Evolutionary conservation across 2,113 vertebrate genomes (phyloP).

Genomic region (Hemicordylus capensis): DNA sequence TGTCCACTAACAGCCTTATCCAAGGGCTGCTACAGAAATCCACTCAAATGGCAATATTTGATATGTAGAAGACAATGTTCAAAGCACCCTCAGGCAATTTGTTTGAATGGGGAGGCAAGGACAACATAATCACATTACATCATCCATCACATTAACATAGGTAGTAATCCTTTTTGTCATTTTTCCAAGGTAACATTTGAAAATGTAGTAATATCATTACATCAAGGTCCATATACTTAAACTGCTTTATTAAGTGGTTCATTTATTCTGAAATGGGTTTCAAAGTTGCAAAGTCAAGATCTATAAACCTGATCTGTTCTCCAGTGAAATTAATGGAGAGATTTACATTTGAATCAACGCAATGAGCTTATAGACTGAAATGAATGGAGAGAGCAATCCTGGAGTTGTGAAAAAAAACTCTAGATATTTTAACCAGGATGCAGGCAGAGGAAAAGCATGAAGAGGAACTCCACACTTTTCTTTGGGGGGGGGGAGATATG

Average conservation of each 20-base stretch:
- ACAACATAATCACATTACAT: slow-evolving; percentile 8
- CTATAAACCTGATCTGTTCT: neutral
- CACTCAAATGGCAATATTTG: neutral
- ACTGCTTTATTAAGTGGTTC: neutral
- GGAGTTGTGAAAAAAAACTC: no score
- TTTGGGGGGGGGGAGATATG: no score
- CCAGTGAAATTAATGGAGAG: slow-evolving; percentile 5
- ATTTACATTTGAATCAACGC: neutral
- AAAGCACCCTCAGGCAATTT: neutral
- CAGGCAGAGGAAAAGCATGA: no score
- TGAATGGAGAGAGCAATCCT: neutral
- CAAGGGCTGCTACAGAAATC: neutral
- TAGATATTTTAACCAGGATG: no score
- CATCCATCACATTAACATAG: neutral
- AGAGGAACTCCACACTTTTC: no score
- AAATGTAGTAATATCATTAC: slow-evolving; percentile 15
- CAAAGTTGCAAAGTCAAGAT: neutral
- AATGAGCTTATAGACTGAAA: neutral
- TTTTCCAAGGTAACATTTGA: neutral
- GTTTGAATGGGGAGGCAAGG: slow-evolving; percentile 16
- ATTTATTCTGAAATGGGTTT: slow-evolving; percentile 14
- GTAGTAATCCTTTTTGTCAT: slow-evolving; percentile 9
- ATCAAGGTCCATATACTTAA: slow-evolving; percentile 4
- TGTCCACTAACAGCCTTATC: neutral
- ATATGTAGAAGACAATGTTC: neutral